A percentile compares a stretch with the other conserved stretches of the same genome.
Evolutionary conservation across 1,140 invertebrate genomes (phyloP).

Genomic region (Cryptotermes secundus): DNA sequence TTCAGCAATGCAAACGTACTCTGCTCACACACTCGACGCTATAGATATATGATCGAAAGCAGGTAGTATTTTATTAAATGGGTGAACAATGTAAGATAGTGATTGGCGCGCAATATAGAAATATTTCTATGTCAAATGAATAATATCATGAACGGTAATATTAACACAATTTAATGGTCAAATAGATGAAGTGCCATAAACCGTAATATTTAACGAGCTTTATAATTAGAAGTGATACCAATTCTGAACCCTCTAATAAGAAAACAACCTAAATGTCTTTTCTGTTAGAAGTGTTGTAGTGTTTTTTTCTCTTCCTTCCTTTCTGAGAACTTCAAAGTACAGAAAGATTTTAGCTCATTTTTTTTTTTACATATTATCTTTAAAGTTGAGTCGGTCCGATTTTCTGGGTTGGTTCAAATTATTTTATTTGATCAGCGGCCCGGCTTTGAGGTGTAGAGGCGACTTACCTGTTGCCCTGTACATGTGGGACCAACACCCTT

Average conservation of each 20-base stretch:
- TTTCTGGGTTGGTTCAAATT: not conserved
- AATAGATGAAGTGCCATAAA: not conserved
- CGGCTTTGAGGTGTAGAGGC: not conserved
- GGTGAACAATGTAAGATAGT: not conserved
- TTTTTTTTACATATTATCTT: not conserved
- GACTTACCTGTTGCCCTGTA: not conserved
- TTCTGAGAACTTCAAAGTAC: not conserved
- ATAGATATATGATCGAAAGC: not conserved
- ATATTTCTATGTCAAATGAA: not conserved
- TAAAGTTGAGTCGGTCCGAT: no score
- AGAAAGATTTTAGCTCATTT: not conserved
- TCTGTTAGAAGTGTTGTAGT: not conserved
- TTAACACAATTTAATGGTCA: not conserved
- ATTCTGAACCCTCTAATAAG: not conserved
- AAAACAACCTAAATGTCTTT: not conserved
- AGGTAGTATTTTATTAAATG: not conserved
- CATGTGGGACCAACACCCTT: not conserved
- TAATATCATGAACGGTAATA: no score
- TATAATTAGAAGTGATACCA: not conserved
- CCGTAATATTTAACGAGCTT: not conserved
- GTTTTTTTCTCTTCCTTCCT: not conserved
- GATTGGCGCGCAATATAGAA: not conserved
- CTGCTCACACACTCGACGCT: no score
- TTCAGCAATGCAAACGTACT: no score
- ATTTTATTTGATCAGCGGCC: slow-evolving; percentile 3